Percentiles rank a stretch among this genome's conserved stretches.
Conservation (phyloP, 2,888 invertebrate genomes). For the Pheosia tremula region DNA sequence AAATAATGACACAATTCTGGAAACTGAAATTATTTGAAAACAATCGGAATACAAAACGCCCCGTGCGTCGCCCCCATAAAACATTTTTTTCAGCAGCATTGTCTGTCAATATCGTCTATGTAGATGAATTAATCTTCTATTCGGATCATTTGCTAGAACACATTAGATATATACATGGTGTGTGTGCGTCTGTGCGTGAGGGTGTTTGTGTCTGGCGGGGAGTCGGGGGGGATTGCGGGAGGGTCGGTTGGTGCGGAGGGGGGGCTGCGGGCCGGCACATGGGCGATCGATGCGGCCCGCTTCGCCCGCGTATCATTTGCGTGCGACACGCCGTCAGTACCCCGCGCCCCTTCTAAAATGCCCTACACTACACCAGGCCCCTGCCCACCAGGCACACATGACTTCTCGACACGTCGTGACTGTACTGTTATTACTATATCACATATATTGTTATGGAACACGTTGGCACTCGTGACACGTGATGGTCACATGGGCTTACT, state of each 20-base stretch:
- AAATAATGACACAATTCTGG: neutral
- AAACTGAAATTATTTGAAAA: neutral
- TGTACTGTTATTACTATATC: neutral
- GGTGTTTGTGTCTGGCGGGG: conserved; percentile 60
- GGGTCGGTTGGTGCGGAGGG: conserved; percentile 41
- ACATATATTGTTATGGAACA: neutral
- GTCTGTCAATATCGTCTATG: conserved; percentile 25
- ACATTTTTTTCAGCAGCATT: conserved; percentile 5
- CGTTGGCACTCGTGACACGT: conserved; percentile 30
- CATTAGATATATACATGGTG: conserved; percentile 61
- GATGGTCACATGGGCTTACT: conserved; percentile 39
- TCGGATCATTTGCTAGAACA: conserved; percentile 81
- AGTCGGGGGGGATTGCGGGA: conserved; percentile 29
- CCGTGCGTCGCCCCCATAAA: neutral
- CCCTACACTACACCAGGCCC: conserved; percentile 45
- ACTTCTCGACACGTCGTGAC: neutral
- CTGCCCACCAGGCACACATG: conserved; percentile 15
- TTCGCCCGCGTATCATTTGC: conserved; percentile 77
- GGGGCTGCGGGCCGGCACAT: conserved; percentile 57
- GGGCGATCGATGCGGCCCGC: conserved; percentile 79
- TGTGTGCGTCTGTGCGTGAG: conserved; percentile 68
- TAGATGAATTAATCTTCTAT: conserved; percentile 65
- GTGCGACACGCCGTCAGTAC: conserved; percentile 61
- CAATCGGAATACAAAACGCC: neutral
- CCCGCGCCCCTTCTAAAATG: conserved; percentile 53